Evolutionary conservation across 2,888 invertebrate species (phyloP).

Genomic region (Eugnorisma glareosa): DNA sequence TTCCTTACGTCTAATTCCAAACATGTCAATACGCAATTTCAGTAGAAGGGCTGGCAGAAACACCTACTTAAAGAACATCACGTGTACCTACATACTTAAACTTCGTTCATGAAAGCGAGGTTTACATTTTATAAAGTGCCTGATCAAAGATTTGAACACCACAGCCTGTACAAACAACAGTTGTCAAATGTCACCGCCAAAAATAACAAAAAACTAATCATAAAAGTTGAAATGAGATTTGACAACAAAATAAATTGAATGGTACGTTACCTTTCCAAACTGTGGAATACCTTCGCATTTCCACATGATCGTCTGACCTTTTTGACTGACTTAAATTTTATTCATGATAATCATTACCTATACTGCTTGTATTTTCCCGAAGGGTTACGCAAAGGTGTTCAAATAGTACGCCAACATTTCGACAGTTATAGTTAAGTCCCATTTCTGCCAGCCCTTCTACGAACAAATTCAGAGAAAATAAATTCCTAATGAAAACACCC

Average conservation of each 20-base stretch:
- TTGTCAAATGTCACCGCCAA: slow-evolving; percentile 9
- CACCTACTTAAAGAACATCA: not conserved
- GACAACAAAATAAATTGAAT: slow-evolving; percentile 34
- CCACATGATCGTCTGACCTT: not conserved
- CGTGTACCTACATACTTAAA: not conserved
- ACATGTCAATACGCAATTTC: not conserved
- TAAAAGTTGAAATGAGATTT: slow-evolving; percentile 28
- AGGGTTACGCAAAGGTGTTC: not conserved
- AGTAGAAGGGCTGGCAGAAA: not conserved
- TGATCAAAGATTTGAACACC: not conserved
- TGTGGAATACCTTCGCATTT: slow-evolving; percentile 6
- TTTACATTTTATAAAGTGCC: not conserved
- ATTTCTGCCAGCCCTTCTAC: too few species aligned
- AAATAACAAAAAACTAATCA: slow-evolving; percentile 17
- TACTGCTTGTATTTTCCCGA: not conserved
- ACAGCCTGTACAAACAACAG: not conserved
- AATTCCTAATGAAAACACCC: not conserved
- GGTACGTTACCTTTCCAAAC: not conserved
- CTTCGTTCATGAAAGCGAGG: not conserved
- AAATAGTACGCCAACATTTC: not conserved
- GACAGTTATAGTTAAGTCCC: not conserved
- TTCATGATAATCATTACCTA: not conserved
- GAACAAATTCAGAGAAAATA: not conserved
- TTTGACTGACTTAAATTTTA: not conserved
- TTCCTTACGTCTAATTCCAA: not conserved